Percentiles rank a stretch among this genome's conserved stretches.
Evolutionary conservation across 2,797 vertebrate species (phyloP).

Genomic region (Mallotus villosus): DNA sequence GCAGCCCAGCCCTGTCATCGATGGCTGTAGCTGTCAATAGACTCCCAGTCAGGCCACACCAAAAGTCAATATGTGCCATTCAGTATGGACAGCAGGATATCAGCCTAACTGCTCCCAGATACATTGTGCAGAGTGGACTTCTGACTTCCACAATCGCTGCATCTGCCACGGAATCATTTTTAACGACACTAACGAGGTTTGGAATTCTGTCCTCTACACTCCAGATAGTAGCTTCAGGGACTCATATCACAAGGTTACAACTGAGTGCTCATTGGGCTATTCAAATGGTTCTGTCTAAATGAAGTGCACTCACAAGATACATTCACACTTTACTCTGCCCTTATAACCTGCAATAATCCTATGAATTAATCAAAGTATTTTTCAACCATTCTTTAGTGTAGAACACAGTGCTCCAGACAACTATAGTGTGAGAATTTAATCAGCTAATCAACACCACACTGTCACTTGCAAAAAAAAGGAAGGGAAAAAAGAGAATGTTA

Average conservation of each 20-base stretch:
- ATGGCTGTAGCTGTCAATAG: conserved; percentile 40
- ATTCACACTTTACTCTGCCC: not conserved
- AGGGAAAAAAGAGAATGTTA: not conserved
- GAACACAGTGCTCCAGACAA: not conserved
- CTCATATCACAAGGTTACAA: not conserved
- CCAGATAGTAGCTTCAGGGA: not conserved
- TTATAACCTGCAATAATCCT: too few species aligned
- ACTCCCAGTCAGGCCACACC: conserved; percentile 33
- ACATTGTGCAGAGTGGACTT: not conserved
- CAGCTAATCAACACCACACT: not conserved
- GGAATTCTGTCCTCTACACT: conserved; percentile 18
- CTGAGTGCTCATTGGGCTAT: not conserved
- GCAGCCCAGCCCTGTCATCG: conserved; percentile 40
- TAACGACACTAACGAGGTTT: not conserved
- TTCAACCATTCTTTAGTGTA: not conserved
- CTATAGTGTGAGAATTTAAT: not conserved
- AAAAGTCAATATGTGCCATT: conserved; percentile 61
- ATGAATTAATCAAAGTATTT: not conserved
- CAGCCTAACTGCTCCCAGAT: conserved; percentile 20
- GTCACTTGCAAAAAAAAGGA: not conserved
- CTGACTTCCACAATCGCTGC: too few species aligned
- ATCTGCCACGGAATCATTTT: not conserved
- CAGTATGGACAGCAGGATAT: conserved; percentile 44
- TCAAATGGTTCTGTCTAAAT: not conserved
- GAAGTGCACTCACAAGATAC: not conserved